Evolutionary conservation across 2,888 invertebrate genomes (phyloP).

Genomic region (Dynastes grantii): DNA sequence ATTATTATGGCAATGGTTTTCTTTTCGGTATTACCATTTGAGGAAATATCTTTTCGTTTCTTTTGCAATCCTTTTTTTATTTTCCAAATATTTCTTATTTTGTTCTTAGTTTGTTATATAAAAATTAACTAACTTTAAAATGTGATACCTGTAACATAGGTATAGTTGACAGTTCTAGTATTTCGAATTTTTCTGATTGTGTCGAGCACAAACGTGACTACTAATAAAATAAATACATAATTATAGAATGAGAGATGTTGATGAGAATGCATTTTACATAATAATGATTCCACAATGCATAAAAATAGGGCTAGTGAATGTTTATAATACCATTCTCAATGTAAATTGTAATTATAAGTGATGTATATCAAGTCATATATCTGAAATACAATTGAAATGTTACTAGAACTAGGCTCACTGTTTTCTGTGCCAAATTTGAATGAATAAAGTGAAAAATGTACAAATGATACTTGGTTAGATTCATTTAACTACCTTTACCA

Average conservation of each 20-base stretch:
- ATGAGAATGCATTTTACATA: conserved; percentile 53
- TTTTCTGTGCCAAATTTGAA: conserved; percentile 72
- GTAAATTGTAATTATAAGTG: conserved; percentile 65
- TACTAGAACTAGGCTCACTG: conserved; percentile 70
- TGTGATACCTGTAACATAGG: conserved; percentile 66
- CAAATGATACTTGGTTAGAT: conserved; percentile 57
- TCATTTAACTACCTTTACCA: conserved; percentile 11
- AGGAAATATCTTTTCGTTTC: conserved; percentile 17
- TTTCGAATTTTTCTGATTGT: conserved; percentile 55
- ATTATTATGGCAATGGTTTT: conserved; percentile 19
- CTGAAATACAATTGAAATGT: conserved; percentile 62
- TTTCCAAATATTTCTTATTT: conserved; percentile 45
- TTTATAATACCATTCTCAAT: conserved; percentile 67
- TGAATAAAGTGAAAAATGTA: conserved; percentile 67
- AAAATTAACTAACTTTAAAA: conserved; percentile 59
- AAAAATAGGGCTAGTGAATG: conserved; percentile 69
- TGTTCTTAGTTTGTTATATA: conserved; percentile 28
- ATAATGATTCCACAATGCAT: conserved; percentile 69
- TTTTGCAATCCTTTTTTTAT: conserved; percentile 5
- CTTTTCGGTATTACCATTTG: conserved; percentile 1
- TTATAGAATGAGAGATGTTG: conserved; percentile 51
- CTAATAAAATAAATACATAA: conserved; percentile 47
- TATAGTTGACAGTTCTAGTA: conserved; percentile 60
- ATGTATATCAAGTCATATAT: conserved; percentile 66
- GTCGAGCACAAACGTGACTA: conserved; percentile 49